Conservation (phyloP, 2,797 vertebrate genomes). For the Falco biarmicus region DNA sequence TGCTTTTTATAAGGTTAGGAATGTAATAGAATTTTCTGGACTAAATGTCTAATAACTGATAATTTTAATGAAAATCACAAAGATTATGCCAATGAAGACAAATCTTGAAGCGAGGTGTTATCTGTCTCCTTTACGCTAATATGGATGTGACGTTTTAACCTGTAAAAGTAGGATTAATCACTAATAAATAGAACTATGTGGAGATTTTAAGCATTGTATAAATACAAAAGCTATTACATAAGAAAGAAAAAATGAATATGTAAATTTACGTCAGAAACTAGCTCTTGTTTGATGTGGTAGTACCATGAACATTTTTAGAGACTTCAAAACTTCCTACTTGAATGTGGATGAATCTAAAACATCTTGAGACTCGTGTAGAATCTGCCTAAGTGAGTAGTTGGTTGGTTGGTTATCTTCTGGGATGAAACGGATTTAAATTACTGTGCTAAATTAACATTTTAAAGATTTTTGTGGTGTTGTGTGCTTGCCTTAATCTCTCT, state of each 20-base stretch:
- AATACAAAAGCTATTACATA: background rate
- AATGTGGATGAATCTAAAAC: background rate
- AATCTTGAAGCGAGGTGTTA: slow-evolving; percentile 8
- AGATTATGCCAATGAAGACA: background rate
- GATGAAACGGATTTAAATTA: background rate
- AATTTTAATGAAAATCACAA: slow-evolving; percentile 56
- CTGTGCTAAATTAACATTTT: background rate
- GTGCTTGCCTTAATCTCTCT: background rate
- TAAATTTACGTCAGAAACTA: background rate
- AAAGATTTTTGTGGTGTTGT: background rate
- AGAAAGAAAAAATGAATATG: background rate
- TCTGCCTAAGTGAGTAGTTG: background rate
- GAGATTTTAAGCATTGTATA: background rate
- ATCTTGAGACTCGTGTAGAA: background rate
- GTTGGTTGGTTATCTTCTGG: background rate
- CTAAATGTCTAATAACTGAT: slow-evolving; percentile 53
- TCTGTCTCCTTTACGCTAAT: background rate
- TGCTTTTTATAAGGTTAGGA: slow-evolving; percentile 52
- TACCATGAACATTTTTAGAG: background rate
- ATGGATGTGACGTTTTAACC: background rate
- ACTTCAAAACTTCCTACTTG: background rate
- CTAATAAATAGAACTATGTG: background rate
- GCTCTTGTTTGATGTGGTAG: background rate
- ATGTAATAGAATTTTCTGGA: slow-evolving; percentile 54
- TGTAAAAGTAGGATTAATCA: background rate